Percentiles rank a stretch among this genome's conserved stretches.
Evolutionary conservation across 2,888 invertebrate genomes (phyloP).

Genomic region (Athalia cordata): DNA sequence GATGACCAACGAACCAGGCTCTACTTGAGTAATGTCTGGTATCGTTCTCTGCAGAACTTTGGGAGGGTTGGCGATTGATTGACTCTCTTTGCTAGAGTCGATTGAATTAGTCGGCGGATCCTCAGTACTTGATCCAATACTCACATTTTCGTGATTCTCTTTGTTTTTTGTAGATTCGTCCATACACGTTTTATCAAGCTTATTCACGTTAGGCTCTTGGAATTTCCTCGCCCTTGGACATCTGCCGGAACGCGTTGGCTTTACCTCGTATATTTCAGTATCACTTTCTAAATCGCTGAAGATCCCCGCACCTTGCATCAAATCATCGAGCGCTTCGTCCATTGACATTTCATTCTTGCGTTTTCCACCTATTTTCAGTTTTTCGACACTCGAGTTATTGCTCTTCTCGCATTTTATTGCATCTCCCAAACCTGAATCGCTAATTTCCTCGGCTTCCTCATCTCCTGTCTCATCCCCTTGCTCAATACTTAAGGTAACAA

Average conservation of each 20-base stretch:
- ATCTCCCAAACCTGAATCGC: constrained; percentile 40
- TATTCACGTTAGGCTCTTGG: constrained; percentile 60
- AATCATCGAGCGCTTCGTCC: constrained; percentile 31
- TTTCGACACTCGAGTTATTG: constrained; percentile 37
- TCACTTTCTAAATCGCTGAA: constrained; percentile 60
- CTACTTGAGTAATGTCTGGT: constrained; percentile 64
- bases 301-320: constrained; percentile 28
- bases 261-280: constrained; percentile 64
- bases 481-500: constrained; percentile 64
- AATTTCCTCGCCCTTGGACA: constrained; percentile 68
- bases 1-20: constrained; percentile 76
- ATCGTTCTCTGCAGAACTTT: constrained; percentile 56
- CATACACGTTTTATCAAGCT: constrained; percentile 49
- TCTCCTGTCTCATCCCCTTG: constrained; percentile 65
- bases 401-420: constrained; percentile 44
- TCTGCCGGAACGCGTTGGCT: constrained; percentile 73
- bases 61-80: constrained; percentile 19
- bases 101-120: neutral
- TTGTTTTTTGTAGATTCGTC: constrained; percentile 41
- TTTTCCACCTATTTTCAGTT: constrained; percentile 45
- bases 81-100: constrained; percentile 49
- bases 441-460: constrained; percentile 55
- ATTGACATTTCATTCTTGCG: constrained; percentile 46
- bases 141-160: constrained; percentile 35
- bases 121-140: neutral